phyloP scores from a whole-genome alignment of 2,113 vertebrate species.

The Bostrychus sinensis region DNA sequence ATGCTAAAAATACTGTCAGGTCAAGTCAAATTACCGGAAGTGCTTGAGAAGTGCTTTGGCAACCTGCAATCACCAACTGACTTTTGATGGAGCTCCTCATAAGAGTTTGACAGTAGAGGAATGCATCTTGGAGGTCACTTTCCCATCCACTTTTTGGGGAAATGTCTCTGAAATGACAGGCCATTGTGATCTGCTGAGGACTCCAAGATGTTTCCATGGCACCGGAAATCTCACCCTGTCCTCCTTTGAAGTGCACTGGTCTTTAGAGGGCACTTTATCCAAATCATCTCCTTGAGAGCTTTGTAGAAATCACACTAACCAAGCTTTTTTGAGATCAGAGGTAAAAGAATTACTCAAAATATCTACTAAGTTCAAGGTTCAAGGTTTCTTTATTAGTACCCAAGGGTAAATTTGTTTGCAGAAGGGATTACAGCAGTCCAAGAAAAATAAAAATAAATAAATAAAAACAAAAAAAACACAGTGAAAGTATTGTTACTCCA shows the following conservation, averaged over 20 bases:
- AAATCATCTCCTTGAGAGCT: constrained; percentile 25
- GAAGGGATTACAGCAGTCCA: no score
- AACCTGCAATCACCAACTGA: constrained; percentile 46
- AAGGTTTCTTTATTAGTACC: no score
- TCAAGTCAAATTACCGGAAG: constrained; percentile 49
- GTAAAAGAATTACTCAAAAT: no score
- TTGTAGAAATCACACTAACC: background rate
- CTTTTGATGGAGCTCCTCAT: constrained; percentile 28
- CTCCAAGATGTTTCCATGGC: constrained; percentile 22
- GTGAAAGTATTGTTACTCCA: no score
- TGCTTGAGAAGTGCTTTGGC: constrained; percentile 29
- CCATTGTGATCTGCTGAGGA: constrained; percentile 16
- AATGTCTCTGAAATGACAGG: constrained; percentile 39
- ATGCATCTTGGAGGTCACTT: constrained; percentile 35
- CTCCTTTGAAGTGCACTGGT: constrained; percentile 14
- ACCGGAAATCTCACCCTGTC: background rate
- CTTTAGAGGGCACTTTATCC: background rate
- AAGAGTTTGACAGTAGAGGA: constrained; percentile 37
- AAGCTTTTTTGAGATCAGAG: constrained; percentile 15
- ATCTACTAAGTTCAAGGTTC: no score
- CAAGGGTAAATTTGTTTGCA: no score
- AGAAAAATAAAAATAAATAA: no score
- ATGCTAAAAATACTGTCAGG: constrained; percentile 41
- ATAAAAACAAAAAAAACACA: no score
- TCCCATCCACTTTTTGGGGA: constrained; percentile 22